Base-by-base conservation (phyloP, 2,113 vertebrate species). In the Hoplias malabaricus region DNA sequence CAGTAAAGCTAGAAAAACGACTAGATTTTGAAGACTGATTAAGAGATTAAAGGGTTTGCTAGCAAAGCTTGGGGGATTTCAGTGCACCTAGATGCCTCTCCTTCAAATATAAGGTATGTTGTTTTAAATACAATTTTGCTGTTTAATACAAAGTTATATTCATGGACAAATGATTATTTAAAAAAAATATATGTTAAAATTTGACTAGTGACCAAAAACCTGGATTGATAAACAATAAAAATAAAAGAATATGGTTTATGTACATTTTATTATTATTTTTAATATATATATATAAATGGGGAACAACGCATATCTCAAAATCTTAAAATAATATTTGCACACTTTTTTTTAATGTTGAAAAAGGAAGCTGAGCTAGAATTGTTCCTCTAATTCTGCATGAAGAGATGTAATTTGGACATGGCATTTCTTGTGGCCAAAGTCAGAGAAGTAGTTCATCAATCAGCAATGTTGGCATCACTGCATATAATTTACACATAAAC, bases 31-130 rank as follows among this genome's bases (percentile, higher is more conserved):
- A 70, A 46, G 7, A 19, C 6, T 21, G 65, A 38, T 27, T 0
- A 27, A 61, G 42, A n/a, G 38, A 7, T 33, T 16, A 11, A 68
- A 33, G 27, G 14, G 6, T 62, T 36, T 10, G 0, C 3, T 76
- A 23, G 14, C 13, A 14, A 25, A 59, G 27, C 48, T 25, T 43
- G n/a, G 2, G 19, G 40, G 16, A 5, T 25, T 61, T 74, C 34
- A 50, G 57, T 27, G 38, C 23, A 46, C 7, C 46, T 66, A 23
- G 36, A 66, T 67, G 53, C 36, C 8, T 38, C 16, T 56, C 27
- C 19, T 21, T 69, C 46, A 50, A 12, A 48, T 25, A 7, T 54
- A 75, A 70, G 76, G 80, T 82, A 42, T 71, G 80, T 57, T 13
- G 38, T 2, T 33, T 31, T 1, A 21, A 67, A 56, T 27, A 16